Evolutionary conservation across 2,797 vertebrate species (phyloP).

Genomic region (Morus bassanus): DNA sequence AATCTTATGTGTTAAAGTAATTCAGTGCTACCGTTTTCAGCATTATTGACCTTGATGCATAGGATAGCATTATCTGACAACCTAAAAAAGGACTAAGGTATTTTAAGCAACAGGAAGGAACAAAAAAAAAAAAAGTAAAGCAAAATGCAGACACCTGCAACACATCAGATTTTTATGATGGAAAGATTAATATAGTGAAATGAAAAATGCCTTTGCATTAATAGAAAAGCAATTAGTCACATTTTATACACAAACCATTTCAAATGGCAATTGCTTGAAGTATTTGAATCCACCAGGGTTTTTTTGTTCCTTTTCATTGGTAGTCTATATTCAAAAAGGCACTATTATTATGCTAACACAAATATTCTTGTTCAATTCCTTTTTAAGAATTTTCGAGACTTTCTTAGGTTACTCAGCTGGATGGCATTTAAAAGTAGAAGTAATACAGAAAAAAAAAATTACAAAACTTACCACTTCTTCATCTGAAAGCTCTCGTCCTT

Average conservation of each 20-base stretch:
- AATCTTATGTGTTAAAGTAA: background rate
- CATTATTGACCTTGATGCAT: background rate
- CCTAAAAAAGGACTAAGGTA: background rate
- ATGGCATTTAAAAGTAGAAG: background rate
- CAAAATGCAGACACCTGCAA: background rate
- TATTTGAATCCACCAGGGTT: background rate
- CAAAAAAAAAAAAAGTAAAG: background rate
- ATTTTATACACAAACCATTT: background rate
- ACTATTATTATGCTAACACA: background rate
- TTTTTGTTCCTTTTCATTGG: background rate
- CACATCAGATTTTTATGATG: background rate
- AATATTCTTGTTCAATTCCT: background rate
- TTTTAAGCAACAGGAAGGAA: background rate
- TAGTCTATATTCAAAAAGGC: background rate
- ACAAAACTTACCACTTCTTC: conserved; percentile 94
- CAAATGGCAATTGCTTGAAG: background rate
- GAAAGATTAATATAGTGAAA: background rate
- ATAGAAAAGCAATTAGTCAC: background rate
- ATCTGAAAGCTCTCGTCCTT: conserved; percentile 96
- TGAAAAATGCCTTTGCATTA: background rate
- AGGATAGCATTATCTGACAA: background rate
- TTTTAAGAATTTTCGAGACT: background rate
- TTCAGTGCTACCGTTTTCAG: background rate
- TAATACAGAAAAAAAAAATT: background rate
- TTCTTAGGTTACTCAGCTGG: background rate